phyloP scores from a whole-genome alignment of 2,888 invertebrate genomes.

The Bugula neritina region DNA sequence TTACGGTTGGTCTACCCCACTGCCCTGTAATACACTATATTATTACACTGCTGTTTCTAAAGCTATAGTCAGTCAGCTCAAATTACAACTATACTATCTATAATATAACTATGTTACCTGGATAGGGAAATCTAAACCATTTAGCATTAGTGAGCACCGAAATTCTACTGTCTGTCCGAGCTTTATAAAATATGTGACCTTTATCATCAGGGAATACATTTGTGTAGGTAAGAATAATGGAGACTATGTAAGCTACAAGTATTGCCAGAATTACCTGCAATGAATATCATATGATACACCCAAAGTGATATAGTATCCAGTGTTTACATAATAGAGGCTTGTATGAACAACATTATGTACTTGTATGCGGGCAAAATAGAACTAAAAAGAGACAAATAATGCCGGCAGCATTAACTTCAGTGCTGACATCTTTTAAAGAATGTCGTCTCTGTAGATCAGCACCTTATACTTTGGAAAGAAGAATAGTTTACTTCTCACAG shows the following conservation, averaged over 20 bases:
- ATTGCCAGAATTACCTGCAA: conserved; percentile 40
- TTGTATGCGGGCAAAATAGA: no score
- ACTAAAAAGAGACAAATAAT: no score
- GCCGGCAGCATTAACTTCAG: no score
- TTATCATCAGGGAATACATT: conserved; percentile 51
- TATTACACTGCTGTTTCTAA: background rate
- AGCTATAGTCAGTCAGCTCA: background rate
- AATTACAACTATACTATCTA: background rate
- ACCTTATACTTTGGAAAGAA: no score
- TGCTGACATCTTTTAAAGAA: no score
- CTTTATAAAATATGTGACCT: conserved; percentile 41
- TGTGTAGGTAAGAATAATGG: conserved; percentile 38
- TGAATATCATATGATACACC: no score
- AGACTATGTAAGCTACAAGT: conserved; percentile 39
- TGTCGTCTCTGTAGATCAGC: no score
- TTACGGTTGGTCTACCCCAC: conserved; percentile 47
- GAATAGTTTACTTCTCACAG: no score
- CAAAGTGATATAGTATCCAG: no score
- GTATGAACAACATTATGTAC: no score
- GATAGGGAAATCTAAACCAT: conserved; percentile 58
- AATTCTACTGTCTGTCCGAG: conserved; percentile 42
- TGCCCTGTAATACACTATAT: conserved; percentile 62
- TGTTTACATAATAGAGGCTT: no score
- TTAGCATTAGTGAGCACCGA: conserved; percentile 36
- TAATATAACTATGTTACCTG: no score